Evolutionary conservation across 2,113 vertebrate genomes (phyloP).

Genomic region (Macrotis lagotis): DNA sequence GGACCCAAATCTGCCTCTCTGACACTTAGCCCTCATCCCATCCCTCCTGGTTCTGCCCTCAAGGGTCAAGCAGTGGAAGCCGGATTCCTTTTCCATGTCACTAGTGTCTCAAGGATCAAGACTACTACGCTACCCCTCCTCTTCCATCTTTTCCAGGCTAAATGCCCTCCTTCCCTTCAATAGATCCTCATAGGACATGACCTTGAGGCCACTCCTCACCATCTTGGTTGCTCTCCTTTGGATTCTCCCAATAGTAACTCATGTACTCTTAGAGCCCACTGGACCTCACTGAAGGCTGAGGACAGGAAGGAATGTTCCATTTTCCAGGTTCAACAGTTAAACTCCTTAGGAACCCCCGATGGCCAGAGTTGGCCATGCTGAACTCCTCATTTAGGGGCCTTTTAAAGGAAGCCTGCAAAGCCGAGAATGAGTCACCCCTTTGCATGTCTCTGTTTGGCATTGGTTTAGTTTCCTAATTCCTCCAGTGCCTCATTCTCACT

Average conservation of each 20-base stretch:
- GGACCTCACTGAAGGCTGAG: background rate
- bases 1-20: background rate
- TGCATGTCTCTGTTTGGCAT: background rate
- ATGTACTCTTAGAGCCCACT: background rate
- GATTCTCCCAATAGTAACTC: accelerated
- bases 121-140: background rate
- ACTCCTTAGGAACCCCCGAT: background rate
- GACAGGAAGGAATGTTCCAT: background rate
- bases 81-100: background rate
- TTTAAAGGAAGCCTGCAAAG: background rate
- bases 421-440: background rate
- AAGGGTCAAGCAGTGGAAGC: background rate
- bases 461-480: background rate
- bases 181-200: background rate
- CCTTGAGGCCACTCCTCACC: background rate
- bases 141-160: background rate
- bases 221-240: background rate
- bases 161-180: background rate
- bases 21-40: background rate
- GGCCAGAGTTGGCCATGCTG: background rate
- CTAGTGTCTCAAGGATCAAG: background rate
- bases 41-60: background rate
- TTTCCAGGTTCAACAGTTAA: background rate
- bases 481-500: background rate
- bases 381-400: background rate